Conservation (phyloP, 2,113 vertebrate species). For the Saguinus imperator region DNA sequence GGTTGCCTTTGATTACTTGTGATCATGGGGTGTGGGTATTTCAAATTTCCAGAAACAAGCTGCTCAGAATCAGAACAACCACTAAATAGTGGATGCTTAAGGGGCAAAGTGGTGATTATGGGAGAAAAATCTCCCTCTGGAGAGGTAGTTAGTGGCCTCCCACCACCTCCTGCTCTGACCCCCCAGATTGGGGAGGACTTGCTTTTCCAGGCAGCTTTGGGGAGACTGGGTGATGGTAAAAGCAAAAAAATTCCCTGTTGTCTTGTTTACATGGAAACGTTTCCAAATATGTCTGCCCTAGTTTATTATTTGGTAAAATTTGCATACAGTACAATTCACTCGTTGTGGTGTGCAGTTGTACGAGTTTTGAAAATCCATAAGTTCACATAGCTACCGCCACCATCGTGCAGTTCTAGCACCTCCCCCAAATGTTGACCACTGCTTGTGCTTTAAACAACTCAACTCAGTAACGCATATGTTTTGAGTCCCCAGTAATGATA, state of each 20-base stretch:
- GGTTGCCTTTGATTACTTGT: slow-evolving; percentile 39
- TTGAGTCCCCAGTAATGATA: neutral
- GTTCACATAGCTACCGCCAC: neutral
- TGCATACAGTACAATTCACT: neutral
- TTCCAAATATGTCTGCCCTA: neutral
- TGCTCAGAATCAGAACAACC: slow-evolving; percentile 18
- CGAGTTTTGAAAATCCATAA: slow-evolving; percentile 1
- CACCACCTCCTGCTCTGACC: neutral
- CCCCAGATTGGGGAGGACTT: neutral
- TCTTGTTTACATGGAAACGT: neutral
- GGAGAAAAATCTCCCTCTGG: neutral
- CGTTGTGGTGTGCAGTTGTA: neutral
- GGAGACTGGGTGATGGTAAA: neutral
- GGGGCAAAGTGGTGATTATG: neutral
- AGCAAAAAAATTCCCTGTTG: neutral
- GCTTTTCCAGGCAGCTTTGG: neutral
- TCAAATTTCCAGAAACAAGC: slow-evolving; percentile 40
- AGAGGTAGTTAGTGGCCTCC: neutral
- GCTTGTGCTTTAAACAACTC: neutral
- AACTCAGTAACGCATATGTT: neutral
- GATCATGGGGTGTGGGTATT: slow-evolving; percentile 17
- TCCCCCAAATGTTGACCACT: neutral
- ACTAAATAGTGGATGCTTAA: neutral
- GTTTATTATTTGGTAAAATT: neutral
- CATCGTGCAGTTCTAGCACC: neutral